phyloP scores from a whole-genome alignment of 2,888 invertebrate species.

The Junonia oenone region DNA sequence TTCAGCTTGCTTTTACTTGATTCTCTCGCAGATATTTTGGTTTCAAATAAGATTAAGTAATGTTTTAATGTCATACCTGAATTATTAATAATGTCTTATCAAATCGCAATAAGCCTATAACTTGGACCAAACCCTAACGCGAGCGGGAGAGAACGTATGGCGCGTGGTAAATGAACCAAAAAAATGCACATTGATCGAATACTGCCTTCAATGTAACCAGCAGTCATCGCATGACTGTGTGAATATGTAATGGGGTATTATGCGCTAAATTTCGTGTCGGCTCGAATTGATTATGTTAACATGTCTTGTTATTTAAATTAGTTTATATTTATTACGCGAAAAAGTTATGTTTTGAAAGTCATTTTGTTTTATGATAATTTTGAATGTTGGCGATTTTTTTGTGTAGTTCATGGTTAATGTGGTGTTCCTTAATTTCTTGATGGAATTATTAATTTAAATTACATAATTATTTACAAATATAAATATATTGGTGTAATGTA shows the following conservation, averaged over 20 bases:
- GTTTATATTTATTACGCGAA: not conserved
- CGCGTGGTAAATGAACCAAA: constrained; percentile 65
- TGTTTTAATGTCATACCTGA: no score
- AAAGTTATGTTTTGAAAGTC: no score
- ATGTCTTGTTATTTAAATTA: not conserved
- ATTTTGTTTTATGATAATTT: no score
- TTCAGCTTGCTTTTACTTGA: no score
- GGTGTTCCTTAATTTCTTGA: no score
- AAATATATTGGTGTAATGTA: no score
- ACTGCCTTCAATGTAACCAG: constrained; percentile 55
- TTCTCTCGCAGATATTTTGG: no score
- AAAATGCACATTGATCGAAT: constrained; percentile 60
- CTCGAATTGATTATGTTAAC: constrained; percentile 13
- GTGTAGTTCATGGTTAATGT: no score
- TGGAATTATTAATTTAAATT: no score
- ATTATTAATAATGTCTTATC: no score
- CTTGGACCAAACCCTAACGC: constrained; percentile 24
- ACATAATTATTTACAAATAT: no score
- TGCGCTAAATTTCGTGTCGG: constrained; percentile 52
- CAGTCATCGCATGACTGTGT: constrained; percentile 57
- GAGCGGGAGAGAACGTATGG: constrained; percentile 45
- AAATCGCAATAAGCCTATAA: constrained; percentile 7
- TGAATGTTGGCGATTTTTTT: not conserved
- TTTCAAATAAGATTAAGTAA: no score
- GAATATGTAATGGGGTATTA: constrained; percentile 60